Evolutionary conservation across 2,113 vertebrate species (phyloP).

Genomic region (Theropithecus gelada): DNA sequence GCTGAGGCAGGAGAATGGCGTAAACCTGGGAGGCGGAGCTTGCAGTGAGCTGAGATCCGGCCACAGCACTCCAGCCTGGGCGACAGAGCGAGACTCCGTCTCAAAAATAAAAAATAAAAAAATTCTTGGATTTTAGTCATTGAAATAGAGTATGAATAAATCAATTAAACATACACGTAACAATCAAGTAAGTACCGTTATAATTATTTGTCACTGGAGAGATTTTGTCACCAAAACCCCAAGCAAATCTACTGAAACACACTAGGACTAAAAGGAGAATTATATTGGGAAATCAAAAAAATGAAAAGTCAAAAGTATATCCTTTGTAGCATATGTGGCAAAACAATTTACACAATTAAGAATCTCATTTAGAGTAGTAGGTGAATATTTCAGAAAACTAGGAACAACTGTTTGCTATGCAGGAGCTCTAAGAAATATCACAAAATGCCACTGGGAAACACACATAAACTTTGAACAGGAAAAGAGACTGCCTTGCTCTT

Average conservation of each 20-base stretch:
- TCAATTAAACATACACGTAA: background rate
- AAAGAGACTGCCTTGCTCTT: background rate
- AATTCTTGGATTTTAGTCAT: background rate
- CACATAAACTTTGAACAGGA: background rate
- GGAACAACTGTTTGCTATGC: background rate
- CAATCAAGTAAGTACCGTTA: background rate
- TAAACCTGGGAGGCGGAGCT: too few species aligned
- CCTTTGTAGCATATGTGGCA: background rate
- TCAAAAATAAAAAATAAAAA: too few species aligned
- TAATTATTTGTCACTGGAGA: background rate
- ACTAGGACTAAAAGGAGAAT: background rate
- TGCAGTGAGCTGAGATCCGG: too few species aligned
- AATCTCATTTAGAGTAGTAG: background rate
- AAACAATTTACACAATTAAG: background rate
- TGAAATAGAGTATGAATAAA: background rate
- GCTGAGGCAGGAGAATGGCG: too few species aligned
- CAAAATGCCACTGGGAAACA: background rate
- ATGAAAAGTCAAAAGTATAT: background rate
- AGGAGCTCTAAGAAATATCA: background rate
- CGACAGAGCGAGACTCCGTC: fast-evolving
- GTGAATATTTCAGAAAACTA: background rate
- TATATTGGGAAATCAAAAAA: background rate
- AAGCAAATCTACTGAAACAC: background rate
- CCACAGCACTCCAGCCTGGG: too few species aligned
- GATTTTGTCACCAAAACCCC: background rate